Conservation (phyloP, 2,888 invertebrate genomes). For the Catocala fraxini region DNA sequence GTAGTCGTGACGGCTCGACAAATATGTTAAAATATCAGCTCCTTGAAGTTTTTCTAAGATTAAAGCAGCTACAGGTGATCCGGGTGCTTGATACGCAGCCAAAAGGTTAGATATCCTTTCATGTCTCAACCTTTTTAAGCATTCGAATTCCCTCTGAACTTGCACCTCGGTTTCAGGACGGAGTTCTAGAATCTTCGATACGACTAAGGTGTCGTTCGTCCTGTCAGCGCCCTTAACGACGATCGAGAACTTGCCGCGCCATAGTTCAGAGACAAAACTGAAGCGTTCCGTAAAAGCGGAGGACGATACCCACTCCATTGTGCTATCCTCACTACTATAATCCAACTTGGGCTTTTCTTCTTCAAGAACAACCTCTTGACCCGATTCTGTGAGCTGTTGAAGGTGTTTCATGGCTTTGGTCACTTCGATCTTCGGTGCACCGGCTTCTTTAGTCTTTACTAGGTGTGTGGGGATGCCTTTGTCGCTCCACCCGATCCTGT, state of each 20-base stretch:
- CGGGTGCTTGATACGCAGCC: conserved; percentile 91
- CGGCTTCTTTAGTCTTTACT: conserved; percentile 90
- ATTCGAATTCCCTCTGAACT: conserved; percentile 94
- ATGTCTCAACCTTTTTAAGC: conserved; percentile 93
- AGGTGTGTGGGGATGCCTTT: conserved; percentile 94
- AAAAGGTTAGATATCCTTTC: conserved; percentile 94
- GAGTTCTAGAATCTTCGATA: conserved; percentile 94
- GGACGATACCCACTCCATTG: conserved; percentile 91
- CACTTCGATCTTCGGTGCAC: conserved; percentile 92
- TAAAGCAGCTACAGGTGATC: conserved; percentile 90
- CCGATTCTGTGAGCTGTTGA: conserved; percentile 95
- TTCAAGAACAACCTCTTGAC: conserved; percentile 89
- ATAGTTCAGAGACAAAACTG: conserved; percentile 95
- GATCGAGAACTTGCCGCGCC: conserved; percentile 95
- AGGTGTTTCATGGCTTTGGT: conserved; percentile 94
- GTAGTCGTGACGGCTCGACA: conserved; percentile 96
- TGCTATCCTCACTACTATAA: conserved; percentile 92
- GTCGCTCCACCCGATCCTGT: conserved; percentile 97
- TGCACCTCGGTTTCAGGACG: conserved; percentile 89
- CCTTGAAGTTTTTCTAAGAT: conserved; percentile 96
- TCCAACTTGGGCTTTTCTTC: conserved; percentile 90
- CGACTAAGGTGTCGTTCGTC: conserved; percentile 91
- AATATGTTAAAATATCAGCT: conserved; percentile 95
- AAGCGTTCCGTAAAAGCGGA: conserved; percentile 91
- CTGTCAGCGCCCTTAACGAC: conserved; percentile 94